Percentiles rank a stretch among this genome's conserved stretches.
Evolutionary conservation across 2,113 vertebrate genomes (phyloP).

Genomic region (Melanotaenia duboulayi): DNA sequence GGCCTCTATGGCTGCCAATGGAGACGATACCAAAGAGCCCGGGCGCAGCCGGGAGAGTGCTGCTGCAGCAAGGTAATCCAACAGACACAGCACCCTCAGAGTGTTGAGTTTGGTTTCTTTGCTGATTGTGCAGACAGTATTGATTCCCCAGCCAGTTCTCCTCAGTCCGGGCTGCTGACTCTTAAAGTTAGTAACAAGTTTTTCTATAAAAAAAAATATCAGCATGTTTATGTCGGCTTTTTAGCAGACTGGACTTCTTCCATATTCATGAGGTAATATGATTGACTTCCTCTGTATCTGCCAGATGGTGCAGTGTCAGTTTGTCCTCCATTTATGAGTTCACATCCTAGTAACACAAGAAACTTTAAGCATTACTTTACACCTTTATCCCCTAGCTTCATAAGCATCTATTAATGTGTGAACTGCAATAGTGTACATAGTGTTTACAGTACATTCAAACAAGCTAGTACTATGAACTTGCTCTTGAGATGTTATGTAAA

Average conservation of each 20-base stretch:
- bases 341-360: not conserved
- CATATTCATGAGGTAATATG: conserved; percentile 1
- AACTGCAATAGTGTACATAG: not conserved
- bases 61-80: conserved; percentile 86
- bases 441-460: not conserved
- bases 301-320: not conserved
- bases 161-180: conserved; percentile 46
- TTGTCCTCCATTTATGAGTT: not conserved
- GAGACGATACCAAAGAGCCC: conserved; percentile 86
- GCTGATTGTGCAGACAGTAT: conserved; percentile 50
- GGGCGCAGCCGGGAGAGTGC: conserved; percentile 84
- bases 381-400: not conserved
- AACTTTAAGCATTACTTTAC: not conserved
- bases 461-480: not conserved
- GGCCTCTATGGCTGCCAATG: conserved; percentile 91
- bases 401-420: not conserved
- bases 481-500: too few relatives aligned
- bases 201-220: conserved; percentile 29
- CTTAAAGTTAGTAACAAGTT: conserved; percentile 13
- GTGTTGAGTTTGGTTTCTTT: conserved; percentile 1
- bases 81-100: conserved; percentile 1
- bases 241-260: conserved; percentile 15
- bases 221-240: conserved; percentile 42
- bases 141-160: conserved; percentile 36
- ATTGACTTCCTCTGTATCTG: not conserved